These are phyloP conservation scores for Mellivora capensis DNA, from an alignment of 2,113 vertebrate genomes.

Conservation along the genomic window DNA sequence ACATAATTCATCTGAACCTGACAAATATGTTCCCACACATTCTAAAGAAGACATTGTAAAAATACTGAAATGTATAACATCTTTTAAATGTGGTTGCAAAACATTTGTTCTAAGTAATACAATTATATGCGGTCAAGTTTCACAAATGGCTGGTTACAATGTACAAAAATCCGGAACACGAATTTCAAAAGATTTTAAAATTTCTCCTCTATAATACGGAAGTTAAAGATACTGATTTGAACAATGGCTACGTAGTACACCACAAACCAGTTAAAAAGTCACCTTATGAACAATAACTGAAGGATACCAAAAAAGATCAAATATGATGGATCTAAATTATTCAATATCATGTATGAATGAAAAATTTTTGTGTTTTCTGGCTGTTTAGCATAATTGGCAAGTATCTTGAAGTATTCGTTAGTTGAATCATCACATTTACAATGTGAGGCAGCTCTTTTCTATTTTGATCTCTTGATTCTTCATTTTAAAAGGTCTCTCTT, in stretches of 20 bases:
- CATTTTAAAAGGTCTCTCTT: neutral
- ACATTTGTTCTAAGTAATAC: slow-evolving; percentile 82
- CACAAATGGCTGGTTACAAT: slow-evolving; percentile 88
- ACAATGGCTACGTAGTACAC: slow-evolving; percentile 82
- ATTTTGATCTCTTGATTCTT: slow-evolving; percentile 37
- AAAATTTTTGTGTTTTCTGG: slow-evolving; percentile 57
- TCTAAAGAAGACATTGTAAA: slow-evolving; percentile 85
- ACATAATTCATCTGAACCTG: slow-evolving; percentile 82
- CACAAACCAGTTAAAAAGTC: slow-evolving; percentile 90
- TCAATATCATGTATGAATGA: slow-evolving; percentile 70
- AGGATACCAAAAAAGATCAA: slow-evolving; percentile 76
- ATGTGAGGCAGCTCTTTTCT: slow-evolving; percentile 63
- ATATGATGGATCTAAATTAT: slow-evolving; percentile 74
- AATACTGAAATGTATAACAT: slow-evolving; percentile 84
- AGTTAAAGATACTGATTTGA: slow-evolving; percentile 81
- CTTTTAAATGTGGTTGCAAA: slow-evolving; percentile 83
- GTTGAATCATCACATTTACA: slow-evolving; percentile 49
- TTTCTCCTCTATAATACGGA: slow-evolving; percentile 74
- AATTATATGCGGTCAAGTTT: slow-evolving; percentile 82
- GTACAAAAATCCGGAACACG: slow-evolving; percentile 87
- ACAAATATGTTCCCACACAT: slow-evolving; percentile 84
- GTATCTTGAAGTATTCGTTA: slow-evolving; percentile 61
- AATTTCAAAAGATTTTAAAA: slow-evolving; percentile 77
- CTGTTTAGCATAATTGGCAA: slow-evolving; percentile 75
- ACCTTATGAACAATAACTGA: slow-evolving; percentile 83